Evolutionary conservation across 2,797 vertebrate species (phyloP).

Genomic region (Gymnocypris eckloni): DNA sequence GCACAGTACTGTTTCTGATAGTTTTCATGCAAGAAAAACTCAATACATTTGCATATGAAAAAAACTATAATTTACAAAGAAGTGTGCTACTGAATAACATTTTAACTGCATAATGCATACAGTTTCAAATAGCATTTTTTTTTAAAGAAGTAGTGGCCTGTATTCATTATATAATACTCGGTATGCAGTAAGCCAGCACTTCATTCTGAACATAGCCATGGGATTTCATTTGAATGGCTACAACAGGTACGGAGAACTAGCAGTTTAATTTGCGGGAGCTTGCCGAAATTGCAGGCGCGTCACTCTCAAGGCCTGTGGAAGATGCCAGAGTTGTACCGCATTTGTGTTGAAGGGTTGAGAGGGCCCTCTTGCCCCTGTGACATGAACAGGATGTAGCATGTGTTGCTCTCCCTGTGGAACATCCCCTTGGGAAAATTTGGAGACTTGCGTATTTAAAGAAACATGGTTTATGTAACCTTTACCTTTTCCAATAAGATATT

Average conservation of each 20-base stretch:
- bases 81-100: neutral
- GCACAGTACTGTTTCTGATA: neutral
- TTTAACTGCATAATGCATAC: neutral
- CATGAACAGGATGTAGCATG: conserved; percentile 61
- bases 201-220: conserved; percentile 19
- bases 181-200: neutral
- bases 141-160: neutral
- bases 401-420: conserved; percentile 53
- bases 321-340: neutral
- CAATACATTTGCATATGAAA: neutral
- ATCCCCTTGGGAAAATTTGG: conserved; percentile 44
- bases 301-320: conserved; percentile 13
- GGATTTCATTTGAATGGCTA: conserved; percentile 19
- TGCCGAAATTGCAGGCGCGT: conserved; percentile 35
- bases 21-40: neutral
- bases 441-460: neutral
- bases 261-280: conserved; percentile 43
- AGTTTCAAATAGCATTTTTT: neutral
- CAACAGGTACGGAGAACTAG: neutral
- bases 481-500: neutral
- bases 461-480: conserved; percentile 7
- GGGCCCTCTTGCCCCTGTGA: conserved; percentile 36
- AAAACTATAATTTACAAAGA: neutral
- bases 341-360: conserved; percentile 12
- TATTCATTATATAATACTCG: neutral